phyloP scores from a whole-genome alignment of 2,797 vertebrate species.

The Nannoperca australis region DNA sequence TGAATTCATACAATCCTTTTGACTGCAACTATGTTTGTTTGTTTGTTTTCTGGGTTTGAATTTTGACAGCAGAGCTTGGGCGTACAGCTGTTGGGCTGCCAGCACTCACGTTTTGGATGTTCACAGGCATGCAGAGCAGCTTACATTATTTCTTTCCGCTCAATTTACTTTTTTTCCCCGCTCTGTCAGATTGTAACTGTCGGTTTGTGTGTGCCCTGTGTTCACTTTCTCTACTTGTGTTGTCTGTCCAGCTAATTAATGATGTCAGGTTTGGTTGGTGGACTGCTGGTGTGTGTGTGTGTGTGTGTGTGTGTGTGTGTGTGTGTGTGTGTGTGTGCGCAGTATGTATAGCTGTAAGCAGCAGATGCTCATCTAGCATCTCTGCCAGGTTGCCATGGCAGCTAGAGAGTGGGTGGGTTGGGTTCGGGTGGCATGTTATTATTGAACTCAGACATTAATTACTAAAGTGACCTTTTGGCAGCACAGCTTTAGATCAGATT shows the following conservation, averaged over 20 bases:
- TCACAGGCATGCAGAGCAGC: background rate
- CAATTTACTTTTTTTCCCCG: background rate
- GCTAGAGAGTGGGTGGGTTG: slow-evolving; percentile 61
- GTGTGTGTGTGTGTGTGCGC: slow-evolving; percentile 23
- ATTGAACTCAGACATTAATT: slow-evolving; percentile 70
- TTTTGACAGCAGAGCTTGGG: slow-evolving; percentile 8
- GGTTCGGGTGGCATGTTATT: slow-evolving; percentile 63
- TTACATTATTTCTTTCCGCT: background rate
- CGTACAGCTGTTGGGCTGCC: background rate
- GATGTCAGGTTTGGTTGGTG: slow-evolving; percentile 55
- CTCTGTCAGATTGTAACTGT: slow-evolving; percentile 6
- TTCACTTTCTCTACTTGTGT: slow-evolving; percentile 22
- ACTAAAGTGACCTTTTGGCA: slow-evolving; percentile 64
- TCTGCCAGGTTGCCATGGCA: slow-evolving; percentile 80
- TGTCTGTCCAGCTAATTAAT: slow-evolving; percentile 57
- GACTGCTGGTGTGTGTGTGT: slow-evolving; percentile 16
- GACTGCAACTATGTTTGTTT: background rate
- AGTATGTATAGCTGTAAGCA: slow-evolving; percentile 66
- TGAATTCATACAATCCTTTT: slow-evolving; percentile 2
- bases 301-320: slow-evolving; percentile 25
- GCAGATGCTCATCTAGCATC: slow-evolving; percentile 76
- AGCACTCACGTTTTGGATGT: slow-evolving; percentile 1
- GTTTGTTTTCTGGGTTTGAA: background rate
- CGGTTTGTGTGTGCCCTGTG: slow-evolving; percentile 22
- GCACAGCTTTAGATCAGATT: slow-evolving; percentile 41